Evolutionary conservation across 2,113 vertebrate genomes (phyloP).

Genomic region (Myotis lucifugus): DNA sequence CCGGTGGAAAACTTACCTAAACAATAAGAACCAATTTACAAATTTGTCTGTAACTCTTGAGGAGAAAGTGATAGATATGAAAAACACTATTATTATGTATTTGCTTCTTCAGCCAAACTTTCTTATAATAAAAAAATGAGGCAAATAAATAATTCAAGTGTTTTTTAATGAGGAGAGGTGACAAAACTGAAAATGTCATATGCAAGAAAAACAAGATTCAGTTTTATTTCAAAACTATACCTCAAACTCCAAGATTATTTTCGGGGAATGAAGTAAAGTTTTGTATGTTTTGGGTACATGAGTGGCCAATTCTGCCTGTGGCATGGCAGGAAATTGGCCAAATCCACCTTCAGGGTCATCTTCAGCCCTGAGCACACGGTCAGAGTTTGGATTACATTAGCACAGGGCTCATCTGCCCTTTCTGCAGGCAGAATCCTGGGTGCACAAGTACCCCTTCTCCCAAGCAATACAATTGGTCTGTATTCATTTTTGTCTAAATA

Average conservation of each 20-base stretch:
- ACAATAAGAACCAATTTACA: conserved; percentile 66
- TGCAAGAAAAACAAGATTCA: conserved; percentile 24
- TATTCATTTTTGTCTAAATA: not conserved
- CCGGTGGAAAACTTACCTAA: not conserved
- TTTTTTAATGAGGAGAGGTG: conserved; percentile 30
- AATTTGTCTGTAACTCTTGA: conserved; percentile 39
- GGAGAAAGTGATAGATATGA: not conserved
- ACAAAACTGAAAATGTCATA: not conserved
- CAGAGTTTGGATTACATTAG: not conserved
- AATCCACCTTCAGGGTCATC: not conserved
- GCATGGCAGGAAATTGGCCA: not conserved
- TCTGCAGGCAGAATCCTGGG: not conserved
- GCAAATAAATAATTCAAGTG: conserved; percentile 31
- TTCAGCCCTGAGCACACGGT: not conserved
- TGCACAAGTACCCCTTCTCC: not conserved
- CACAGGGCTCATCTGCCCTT: not conserved
- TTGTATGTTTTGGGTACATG: not conserved
- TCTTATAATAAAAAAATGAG: not conserved
- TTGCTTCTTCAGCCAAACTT: not conserved
- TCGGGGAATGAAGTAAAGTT: not conserved
- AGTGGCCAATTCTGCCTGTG: not conserved
- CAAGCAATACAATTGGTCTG: not conserved
- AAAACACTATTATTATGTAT: conserved; percentile 29
- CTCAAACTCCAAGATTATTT: not conserved
- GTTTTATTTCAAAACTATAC: conserved; percentile 16